These are phyloP conservation scores for Andrena bicolor DNA, from an alignment of 2,888 invertebrate species.

Conservation along the genomic window DNA sequence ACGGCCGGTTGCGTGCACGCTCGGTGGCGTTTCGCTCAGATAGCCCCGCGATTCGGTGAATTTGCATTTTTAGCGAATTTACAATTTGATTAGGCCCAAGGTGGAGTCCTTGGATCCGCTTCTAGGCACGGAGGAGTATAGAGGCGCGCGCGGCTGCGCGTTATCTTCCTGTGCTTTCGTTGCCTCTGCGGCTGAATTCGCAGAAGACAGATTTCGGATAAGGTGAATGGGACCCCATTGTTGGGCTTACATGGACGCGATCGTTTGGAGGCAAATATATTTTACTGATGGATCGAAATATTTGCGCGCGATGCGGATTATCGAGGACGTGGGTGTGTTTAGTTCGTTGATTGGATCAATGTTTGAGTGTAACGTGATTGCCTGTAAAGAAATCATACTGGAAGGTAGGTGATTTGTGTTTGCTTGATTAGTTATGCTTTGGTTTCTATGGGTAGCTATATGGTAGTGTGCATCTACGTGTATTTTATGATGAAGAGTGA, in stretches of 20 bases:
- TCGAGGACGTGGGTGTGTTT: not conserved
- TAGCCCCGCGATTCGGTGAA: conserved; percentile 71
- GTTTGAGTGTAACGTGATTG: too few relatives aligned
- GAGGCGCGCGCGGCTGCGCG: not conserved
- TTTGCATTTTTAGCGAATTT: conserved; percentile 84
- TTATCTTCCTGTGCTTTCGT: conserved; percentile 51
- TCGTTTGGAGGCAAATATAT: not conserved
- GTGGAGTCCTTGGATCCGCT: conserved; percentile 26
- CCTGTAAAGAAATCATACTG: too few relatives aligned
- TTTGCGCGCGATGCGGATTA: not conserved
- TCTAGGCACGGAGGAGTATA: conserved; percentile 11
- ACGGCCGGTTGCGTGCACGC: conserved; percentile 67
- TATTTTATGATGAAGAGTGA: too few relatives aligned
- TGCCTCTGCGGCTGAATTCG: conserved; percentile 54
- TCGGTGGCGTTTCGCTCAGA: conserved; percentile 65
- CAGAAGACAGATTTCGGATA: conserved; percentile 68
- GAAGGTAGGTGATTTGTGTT: too few relatives aligned
- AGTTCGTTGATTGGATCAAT: too few relatives aligned
- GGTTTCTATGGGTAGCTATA: too few relatives aligned
- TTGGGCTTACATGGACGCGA: not conserved
- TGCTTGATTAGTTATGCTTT: too few relatives aligned
- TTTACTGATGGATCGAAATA: not conserved
- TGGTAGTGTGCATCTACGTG: too few relatives aligned
- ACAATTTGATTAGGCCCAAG: conserved; percentile 82
- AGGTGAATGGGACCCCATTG: conserved; percentile 9